These are phyloP conservation scores for Hyles lineata DNA, from an alignment of 2,888 invertebrate genomes.

Conservation along the genomic window DNA sequence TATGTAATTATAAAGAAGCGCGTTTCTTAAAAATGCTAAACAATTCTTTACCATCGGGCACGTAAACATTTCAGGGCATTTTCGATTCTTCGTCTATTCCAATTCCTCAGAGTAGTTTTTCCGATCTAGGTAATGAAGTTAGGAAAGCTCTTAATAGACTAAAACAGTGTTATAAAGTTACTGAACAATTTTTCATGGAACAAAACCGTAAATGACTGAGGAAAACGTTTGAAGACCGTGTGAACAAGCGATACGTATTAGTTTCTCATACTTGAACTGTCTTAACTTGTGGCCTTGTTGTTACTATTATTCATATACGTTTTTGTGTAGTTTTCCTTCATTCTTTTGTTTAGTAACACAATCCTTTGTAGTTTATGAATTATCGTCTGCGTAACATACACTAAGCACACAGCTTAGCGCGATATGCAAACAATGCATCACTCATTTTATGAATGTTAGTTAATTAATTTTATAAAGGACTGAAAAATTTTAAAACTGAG, in stretches of 20 bases:
- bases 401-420: no score
- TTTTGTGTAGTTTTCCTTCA: neutral
- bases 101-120: no score
- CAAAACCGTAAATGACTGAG: neutral
- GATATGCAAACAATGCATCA: neutral
- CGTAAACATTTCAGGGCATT: no score
- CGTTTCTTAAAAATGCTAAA: no score
- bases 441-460: neutral
- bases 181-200: neutral
- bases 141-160: no score
- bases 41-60: no score
- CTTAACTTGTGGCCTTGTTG: conserved; percentile 10
- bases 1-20: no score
- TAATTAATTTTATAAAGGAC: neutral
- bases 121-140: no score
- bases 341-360: neutral
- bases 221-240: conserved; percentile 16
- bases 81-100: no score
- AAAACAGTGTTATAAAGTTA: neutral
- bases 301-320: conserved; percentile 4
- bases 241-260: conserved; percentile 4
- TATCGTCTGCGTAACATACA: neutral
- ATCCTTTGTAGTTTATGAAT: conserved; percentile 7
- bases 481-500: neutral
- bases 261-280: conserved; percentile 10